Percentiles rank a stretch among this genome's conserved stretches.
These are phyloP conservation scores for Andinoacara biseriatus DNA, from an alignment of 2,113 vertebrate genomes.

Conservation along the genomic window DNA sequence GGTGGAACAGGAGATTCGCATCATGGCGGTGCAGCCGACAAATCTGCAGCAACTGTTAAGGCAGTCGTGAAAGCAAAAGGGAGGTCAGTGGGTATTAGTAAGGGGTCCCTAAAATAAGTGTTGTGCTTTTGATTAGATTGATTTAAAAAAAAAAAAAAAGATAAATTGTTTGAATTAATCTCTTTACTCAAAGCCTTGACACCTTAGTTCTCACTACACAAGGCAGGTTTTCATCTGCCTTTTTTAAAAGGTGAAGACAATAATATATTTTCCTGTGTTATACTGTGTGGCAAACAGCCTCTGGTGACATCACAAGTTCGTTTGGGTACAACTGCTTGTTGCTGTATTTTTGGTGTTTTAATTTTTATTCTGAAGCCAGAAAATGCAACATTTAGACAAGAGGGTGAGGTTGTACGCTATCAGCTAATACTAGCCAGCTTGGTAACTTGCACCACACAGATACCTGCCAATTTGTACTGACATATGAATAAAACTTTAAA, in stretches of 20 bases:
- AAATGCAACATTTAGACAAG: not conserved
- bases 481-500: too few species aligned
- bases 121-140: not conserved
- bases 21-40: not conserved
- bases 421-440: not conserved
- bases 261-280: not conserved
- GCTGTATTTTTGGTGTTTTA: not conserved
- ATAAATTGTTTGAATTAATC: slow-evolving; percentile 3
- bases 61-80: too few species aligned
- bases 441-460: not conserved
- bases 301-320: not conserved
- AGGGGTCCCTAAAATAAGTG: not conserved
- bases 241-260: not conserved
- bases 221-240: too few species aligned
- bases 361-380: not conserved
- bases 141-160: slow-evolving; percentile 18
- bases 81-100: not conserved
- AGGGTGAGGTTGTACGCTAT: not conserved
- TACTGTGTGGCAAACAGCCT: not conserved
- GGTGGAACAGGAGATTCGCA: too few species aligned
- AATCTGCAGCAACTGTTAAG: not conserved
- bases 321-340: not conserved
- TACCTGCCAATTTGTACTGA: not conserved
- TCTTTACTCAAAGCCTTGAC: not conserved
- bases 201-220: too few species aligned